Evolutionary conservation across 2,888 invertebrate genomes (phyloP).

Genomic region (Adelognathus sp.): DNA sequence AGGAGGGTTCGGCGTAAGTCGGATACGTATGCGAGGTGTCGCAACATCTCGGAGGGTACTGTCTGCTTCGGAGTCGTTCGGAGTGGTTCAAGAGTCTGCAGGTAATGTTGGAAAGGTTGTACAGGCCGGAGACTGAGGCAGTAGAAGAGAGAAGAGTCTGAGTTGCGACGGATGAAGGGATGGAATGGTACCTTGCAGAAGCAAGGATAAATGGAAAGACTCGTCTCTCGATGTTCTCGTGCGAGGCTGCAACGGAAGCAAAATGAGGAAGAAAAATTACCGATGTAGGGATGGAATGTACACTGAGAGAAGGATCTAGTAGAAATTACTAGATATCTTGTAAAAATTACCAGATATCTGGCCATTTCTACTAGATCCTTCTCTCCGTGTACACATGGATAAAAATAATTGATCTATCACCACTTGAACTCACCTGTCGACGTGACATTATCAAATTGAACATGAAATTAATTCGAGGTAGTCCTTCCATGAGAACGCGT

Average conservation of each 20-base stretch:
- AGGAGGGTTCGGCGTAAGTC: slow-evolving; percentile 67
- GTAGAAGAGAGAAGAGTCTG: slow-evolving; percentile 20
- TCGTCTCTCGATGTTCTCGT: neutral
- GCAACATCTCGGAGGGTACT: slow-evolving; percentile 39
- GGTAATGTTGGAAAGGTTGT: slow-evolving; percentile 4
- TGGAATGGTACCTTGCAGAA: slow-evolving; percentile 11
- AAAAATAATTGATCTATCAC: too few species aligned
- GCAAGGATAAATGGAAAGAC: slow-evolving; percentile 34
- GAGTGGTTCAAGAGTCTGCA: slow-evolving; percentile 21
- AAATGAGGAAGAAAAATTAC: neutral
- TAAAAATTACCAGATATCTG: too few species aligned
- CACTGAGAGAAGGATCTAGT: too few species aligned
- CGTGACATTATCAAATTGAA: too few species aligned
- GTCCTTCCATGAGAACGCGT: too few species aligned
- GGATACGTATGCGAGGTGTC: slow-evolving; percentile 42
- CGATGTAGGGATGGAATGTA: neutral
- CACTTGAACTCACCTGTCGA: neutral
- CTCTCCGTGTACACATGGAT: too few species aligned
- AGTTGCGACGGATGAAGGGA: slow-evolving; percentile 28
- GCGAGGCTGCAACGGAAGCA: neutral
- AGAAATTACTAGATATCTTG: too few species aligned
- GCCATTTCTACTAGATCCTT: too few species aligned
- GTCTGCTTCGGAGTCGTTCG: slow-evolving; percentile 43
- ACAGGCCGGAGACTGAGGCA: slow-evolving; percentile 24
- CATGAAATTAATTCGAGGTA: too few species aligned